Conservation (phyloP, 2,797 vertebrate species). For the Sebastes elongatus region DNA sequence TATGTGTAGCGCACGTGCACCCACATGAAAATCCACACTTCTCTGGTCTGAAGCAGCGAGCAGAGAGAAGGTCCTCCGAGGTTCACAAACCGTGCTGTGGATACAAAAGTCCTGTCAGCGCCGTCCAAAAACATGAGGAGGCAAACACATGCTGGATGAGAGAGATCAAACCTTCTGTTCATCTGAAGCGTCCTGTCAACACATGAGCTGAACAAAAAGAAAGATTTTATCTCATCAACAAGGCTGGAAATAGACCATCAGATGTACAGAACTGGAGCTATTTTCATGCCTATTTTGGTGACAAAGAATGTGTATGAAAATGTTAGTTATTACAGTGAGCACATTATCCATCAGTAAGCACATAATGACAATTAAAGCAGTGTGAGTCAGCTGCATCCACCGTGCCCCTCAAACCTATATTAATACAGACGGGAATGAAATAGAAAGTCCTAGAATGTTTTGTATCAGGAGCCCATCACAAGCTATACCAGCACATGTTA, state of each 20-base stretch:
- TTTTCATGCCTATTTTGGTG: not conserved
- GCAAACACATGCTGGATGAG: not conserved
- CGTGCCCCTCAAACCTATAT: not conserved
- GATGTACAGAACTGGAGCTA: not conserved
- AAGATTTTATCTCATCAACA: constrained; percentile 12
- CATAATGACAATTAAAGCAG: constrained; percentile 3
- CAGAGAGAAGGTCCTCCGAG: constrained; percentile 15
- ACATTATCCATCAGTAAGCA: not conserved
- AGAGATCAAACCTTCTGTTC: constrained; percentile 18
- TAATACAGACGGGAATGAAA: constrained; percentile 38
- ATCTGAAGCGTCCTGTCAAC: constrained; percentile 11
- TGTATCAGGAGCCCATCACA: constrained; percentile 14
- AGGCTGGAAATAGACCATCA: not conserved
- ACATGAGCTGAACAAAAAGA: not conserved
- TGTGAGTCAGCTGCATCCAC: constrained; percentile 14
- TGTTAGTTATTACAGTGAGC: not conserved
- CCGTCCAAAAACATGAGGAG: constrained; percentile 12
- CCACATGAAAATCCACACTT: constrained; percentile 15
- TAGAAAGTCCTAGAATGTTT: constrained; percentile 42
- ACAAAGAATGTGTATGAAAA: not conserved
- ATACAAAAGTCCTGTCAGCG: constrained; percentile 31
- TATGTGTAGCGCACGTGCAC: not conserved
- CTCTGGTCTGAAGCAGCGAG: constrained; percentile 11
- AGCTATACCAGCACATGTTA: not conserved
- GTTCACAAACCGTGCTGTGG: constrained; percentile 14